phyloP scores from a whole-genome alignment of 1,140 invertebrate species.

The Drosophila ohnishii region DNA sequence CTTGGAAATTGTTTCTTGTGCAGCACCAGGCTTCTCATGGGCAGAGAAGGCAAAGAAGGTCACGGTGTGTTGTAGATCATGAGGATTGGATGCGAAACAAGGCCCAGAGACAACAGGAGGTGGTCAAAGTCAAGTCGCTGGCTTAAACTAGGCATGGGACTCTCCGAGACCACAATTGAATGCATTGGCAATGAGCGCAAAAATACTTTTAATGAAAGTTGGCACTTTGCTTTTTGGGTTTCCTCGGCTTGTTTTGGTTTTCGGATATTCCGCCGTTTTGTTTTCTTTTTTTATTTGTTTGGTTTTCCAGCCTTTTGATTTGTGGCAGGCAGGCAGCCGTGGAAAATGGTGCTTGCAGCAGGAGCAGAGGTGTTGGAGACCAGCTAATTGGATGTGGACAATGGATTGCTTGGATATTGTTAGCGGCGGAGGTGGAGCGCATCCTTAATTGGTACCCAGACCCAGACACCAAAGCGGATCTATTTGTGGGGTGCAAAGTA shows the following conservation, averaged over 20 bases:
- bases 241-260: slow-evolving; percentile 51
- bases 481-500: slow-evolving; percentile 22
- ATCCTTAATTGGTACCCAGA: slow-evolving; percentile 43
- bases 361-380: slow-evolving; percentile 32
- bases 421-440: slow-evolving; percentile 2
- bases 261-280: slow-evolving; percentile 16
- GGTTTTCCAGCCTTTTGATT: slow-evolving; percentile 58
- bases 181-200: slow-evolving; percentile 74
- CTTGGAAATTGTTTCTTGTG: neutral
- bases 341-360: slow-evolving; percentile 55
- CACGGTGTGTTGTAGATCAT: slow-evolving; percentile 73
- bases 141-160: slow-evolving; percentile 39
- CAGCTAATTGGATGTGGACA: slow-evolving; percentile 46
- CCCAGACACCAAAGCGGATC: slow-evolving; percentile 19
- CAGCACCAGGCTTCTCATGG: slow-evolving; percentile 2
- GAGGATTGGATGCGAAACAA: slow-evolving; percentile 72
- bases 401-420: slow-evolving; percentile 39
- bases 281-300: slow-evolving; percentile 11
- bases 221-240: slow-evolving; percentile 71
- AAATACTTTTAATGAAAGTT: slow-evolving; percentile 82
- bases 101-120: slow-evolving; percentile 41
- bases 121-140: slow-evolving; percentile 53
- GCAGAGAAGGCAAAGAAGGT: slow-evolving; percentile 72
- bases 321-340: slow-evolving; percentile 74
- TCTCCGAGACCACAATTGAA: slow-evolving; percentile 66